Evolutionary conservation across 92 coral and sea anemone genomes (phyloP), one percentile per base, ranked within the genome.

Genomic region (Ricordea florida): DNA sequence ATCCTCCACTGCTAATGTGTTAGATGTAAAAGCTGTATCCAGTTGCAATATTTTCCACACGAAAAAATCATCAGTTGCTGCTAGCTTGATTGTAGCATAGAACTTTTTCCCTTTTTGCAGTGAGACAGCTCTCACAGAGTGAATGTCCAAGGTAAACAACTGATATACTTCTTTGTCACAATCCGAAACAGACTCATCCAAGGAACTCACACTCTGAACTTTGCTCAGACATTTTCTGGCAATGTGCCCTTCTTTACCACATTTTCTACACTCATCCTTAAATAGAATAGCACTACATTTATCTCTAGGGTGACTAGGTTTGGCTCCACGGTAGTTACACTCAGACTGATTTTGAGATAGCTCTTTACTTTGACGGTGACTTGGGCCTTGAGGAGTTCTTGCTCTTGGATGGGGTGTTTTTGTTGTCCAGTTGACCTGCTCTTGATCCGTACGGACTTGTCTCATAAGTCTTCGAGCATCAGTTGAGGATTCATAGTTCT

Each of bases 301-400:
- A 33, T 71, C 78, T 56, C 41, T 55, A 29, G 66, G 66, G 66
- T 71, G 38, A 53, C 78, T 71, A 14, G 66, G 66, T 38, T 15
- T 71, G 9, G 78, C 70, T 53, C 66, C 78, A 70, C 78, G 38
- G 27, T 70, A 70, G 49, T 70, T 37, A 28, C 78, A 70, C 49
- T 53, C 78, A 70, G 5, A 14, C 27, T 70, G 59, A 17, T 55
- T n/a, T n/a, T n/a, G n/a, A n/a, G n/a, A 46, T 11, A 42, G 38
- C 27, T 55, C 78, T 70, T 70, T 70, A 41, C 55, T 10, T 20
- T 55, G 55, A 26, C 37, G 53, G 23, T 41, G 57, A 66, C 57
- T 33, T 30, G 41, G 73, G 20, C 10, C 27, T 34, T 66, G 73
- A 66, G 41, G 73, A 44, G 40, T 66, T 33, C 31, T 57, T 72